Evolutionary conservation across 2,113 vertebrate genomes (phyloP).

Genomic region (Okapia johnstoni): DNA sequence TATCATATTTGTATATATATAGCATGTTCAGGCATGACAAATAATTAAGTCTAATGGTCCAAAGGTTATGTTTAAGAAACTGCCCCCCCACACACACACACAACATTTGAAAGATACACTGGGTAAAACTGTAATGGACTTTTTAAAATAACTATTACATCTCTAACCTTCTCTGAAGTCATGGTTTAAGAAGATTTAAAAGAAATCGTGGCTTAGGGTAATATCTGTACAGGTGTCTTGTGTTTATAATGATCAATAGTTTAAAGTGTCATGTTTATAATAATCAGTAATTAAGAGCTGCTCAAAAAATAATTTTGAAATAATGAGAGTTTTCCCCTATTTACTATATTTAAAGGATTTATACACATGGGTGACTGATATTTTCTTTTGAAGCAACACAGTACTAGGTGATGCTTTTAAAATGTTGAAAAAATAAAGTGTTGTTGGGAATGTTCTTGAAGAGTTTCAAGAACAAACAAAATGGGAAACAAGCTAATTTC

Average conservation of each 20-base stretch:
- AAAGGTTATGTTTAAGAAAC: background rate
- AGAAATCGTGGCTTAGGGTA: background rate
- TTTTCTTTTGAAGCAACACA: background rate
- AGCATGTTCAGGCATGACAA: background rate
- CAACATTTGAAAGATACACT: background rate
- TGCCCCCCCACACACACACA: background rate
- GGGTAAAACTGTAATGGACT: background rate
- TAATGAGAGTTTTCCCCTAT: background rate
- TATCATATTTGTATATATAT: background rate
- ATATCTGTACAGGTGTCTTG: background rate
- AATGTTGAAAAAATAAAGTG: background rate
- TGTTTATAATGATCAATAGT: background rate
- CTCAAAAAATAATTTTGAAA: background rate
- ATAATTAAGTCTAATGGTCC: background rate
- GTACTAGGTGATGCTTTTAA: background rate
- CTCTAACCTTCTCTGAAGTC: background rate
- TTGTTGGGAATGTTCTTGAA: background rate
- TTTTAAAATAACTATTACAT: background rate
- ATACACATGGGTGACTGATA: background rate
- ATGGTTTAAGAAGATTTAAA: background rate
- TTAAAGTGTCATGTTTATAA: background rate
- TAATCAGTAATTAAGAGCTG: background rate
- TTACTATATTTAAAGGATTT: background rate
- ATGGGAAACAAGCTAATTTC: background rate
- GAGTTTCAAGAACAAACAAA: background rate